Conservation (phyloP, 1,140 invertebrate genomes). For the Drosophila subobscura region DNA sequence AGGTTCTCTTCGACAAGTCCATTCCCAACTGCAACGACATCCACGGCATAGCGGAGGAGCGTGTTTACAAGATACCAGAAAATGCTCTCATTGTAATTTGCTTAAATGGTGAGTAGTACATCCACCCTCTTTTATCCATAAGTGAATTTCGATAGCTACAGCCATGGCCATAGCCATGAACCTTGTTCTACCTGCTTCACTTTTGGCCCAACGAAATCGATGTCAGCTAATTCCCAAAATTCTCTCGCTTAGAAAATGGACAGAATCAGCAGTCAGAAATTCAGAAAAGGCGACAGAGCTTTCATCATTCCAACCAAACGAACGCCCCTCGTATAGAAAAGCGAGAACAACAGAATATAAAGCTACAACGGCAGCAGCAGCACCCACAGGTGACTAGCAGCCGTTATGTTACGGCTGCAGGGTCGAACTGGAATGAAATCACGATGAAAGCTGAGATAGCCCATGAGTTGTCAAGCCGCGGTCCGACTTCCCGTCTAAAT, state of each 20-base stretch:
- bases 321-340: not conserved
- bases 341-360: not conserved
- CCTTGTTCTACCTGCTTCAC: not conserved
- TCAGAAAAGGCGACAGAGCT: not conserved
- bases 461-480: constrained; percentile 38
- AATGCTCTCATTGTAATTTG: constrained; percentile 58
- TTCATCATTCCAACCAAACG: not conserved
- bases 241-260: constrained; percentile 4
- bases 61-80: constrained; percentile 74
- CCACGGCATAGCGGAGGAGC: constrained; percentile 70
- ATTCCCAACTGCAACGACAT: constrained; percentile 69
- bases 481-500: not conserved
- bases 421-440: constrained; percentile 21
- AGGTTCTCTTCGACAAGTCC: constrained; percentile 69
- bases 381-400: constrained; percentile 8
- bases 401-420: constrained; percentile 44
- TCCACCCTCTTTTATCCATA: too few relatives aligned
- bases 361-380: not conserved
- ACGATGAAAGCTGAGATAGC: constrained; percentile 56
- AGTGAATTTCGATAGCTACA: too few relatives aligned
- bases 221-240: not conserved
- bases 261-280: constrained; percentile 2
- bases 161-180: too few relatives aligned
- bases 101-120: constrained; percentile 22
- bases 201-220: not conserved